phyloP scores from a whole-genome alignment of 2,888 invertebrate species.

The Exocentrus adspersus region DNA sequence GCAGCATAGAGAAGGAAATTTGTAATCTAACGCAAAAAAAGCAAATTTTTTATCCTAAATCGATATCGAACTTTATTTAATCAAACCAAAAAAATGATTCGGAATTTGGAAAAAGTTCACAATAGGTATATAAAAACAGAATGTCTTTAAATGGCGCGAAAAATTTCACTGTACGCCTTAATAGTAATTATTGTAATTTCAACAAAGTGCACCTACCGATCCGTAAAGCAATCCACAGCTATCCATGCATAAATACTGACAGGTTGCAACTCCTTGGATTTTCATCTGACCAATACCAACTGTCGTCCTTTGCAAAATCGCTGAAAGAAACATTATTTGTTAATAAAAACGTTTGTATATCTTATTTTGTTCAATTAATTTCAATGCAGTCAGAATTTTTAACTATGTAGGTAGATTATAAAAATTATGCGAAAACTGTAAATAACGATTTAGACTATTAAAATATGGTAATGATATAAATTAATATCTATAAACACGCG shows the following conservation, averaged over 20 bases:
- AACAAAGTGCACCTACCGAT: slow-evolving; percentile 75
- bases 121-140: too few species aligned
- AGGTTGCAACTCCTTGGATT: slow-evolving; percentile 88
- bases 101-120: too few species aligned
- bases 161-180: slow-evolving; percentile 16
- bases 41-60: background rate
- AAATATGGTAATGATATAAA: too few species aligned
- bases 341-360: slow-evolving; percentile 1
- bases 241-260: slow-evolving; percentile 91
- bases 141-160: too few species aligned
- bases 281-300: slow-evolving; percentile 83
- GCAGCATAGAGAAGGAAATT: too few species aligned
- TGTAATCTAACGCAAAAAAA: background rate
- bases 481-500: too few species aligned
- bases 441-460: too few species aligned
- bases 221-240: slow-evolving; percentile 87
- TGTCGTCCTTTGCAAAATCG: slow-evolving; percentile 76
- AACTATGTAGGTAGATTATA: too few species aligned
- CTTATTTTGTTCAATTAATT: background rate
- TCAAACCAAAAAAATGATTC: too few species aligned
- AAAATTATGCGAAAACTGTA: too few species aligned
- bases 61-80: too few species aligned
- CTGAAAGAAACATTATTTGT: slow-evolving; percentile 66
- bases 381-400: too few species aligned
- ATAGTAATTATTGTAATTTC: slow-evolving; percentile 28